phyloP scores from a whole-genome alignment of 1,140 invertebrate species.

The Cephus cinctus region DNA sequence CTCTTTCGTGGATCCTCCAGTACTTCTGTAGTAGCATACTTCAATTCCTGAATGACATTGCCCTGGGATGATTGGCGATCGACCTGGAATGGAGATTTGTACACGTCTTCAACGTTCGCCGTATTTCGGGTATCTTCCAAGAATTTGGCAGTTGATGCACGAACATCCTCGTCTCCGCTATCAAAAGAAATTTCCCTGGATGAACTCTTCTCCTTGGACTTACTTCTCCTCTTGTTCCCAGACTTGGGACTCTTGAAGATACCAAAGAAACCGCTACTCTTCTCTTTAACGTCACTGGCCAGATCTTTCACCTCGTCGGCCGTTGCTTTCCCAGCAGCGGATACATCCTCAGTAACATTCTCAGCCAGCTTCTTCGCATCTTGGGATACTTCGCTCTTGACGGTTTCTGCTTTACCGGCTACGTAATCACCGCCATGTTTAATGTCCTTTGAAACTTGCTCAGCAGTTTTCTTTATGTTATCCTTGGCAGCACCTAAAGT shows the following conservation, averaged over 20 bases:
- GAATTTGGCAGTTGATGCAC: constrained; percentile 31
- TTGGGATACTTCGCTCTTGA: background rate
- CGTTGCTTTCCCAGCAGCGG: no score
- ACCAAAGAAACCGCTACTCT: constrained; percentile 20
- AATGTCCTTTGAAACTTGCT: background rate
- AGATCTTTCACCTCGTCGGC: background rate
- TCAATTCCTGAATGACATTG: no score
- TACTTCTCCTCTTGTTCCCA: constrained; percentile 21
- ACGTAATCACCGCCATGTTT: background rate
- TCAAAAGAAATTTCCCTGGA: no score
- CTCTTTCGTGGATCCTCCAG: background rate
- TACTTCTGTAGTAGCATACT: background rate
- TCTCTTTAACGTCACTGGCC: background rate
- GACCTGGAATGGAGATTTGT: no score
- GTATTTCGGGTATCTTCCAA: constrained; percentile 35
- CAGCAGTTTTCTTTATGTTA: background rate
- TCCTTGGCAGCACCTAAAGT: no score
- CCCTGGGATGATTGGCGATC: no score
- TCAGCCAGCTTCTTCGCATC: constrained; percentile 19
- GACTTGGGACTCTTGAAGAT: constrained; percentile 18
- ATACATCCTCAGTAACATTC: background rate
- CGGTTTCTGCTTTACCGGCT: background rate
- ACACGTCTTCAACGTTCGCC: no score
- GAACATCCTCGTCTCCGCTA: background rate
- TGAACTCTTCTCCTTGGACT: constrained; percentile 17